Conservation (phyloP, 2,113 vertebrate genomes). For the Gallinago media region DNA sequence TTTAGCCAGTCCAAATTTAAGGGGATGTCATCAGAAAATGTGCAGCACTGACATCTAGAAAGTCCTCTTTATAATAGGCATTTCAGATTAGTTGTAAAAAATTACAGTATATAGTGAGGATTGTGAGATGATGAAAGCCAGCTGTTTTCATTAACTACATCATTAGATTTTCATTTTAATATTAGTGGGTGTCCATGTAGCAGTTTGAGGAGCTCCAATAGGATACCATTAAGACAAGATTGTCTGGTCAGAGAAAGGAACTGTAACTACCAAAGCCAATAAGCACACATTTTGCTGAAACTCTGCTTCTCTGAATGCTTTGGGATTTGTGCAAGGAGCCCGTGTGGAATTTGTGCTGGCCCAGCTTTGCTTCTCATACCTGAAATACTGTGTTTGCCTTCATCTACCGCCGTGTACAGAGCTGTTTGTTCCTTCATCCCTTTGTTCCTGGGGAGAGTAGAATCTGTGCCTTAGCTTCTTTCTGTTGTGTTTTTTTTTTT, state of each 20-base stretch:
- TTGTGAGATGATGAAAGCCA: background rate
- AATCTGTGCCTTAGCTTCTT: background rate
- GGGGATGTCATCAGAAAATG: background rate
- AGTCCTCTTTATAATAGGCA: background rate
- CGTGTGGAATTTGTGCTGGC: accelerated
- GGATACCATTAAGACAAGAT: background rate
- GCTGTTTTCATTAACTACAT: background rate
- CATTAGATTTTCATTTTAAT: background rate
- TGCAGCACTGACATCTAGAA: background rate
- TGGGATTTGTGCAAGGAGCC: background rate
- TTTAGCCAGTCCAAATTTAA: background rate
- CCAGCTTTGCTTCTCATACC: background rate
- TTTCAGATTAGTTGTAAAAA: background rate
- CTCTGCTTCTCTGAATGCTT: background rate
- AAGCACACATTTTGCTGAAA: background rate
- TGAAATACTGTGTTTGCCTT: background rate
- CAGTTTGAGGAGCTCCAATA: background rate
- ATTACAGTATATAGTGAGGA: background rate
- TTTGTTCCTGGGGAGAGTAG: accelerated
- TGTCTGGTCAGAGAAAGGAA: background rate
- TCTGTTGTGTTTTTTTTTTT: background rate
- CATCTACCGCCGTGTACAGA: accelerated
- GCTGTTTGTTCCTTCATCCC: background rate
- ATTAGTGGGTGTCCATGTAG: accelerated
- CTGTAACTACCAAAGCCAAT: background rate